Conservation (phyloP, 2,113 vertebrate genomes). For the Cebidichthys violaceus region DNA sequence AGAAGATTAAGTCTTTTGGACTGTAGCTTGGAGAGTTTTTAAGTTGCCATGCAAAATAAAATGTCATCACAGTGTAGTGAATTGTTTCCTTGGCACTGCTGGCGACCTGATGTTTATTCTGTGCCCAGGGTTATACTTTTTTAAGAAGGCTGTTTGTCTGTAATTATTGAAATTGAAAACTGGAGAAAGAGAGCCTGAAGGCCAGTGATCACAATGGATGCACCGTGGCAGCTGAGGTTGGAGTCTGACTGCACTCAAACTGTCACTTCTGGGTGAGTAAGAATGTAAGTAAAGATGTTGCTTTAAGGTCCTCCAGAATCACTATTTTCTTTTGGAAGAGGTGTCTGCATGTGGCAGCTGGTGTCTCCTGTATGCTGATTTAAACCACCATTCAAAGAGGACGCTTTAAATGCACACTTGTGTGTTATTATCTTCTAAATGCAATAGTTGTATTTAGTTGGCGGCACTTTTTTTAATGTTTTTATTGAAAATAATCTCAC, state of each 20-base stretch:
- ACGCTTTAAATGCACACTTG: not conserved
- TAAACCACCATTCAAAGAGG: not conserved
- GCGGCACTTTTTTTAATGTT: not conserved
- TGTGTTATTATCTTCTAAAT: not conserved
- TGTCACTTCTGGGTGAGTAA: constrained; percentile 12
- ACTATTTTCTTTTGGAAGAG: not conserved
- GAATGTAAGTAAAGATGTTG: constrained; percentile 22
- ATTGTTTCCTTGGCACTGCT: constrained; percentile 26
- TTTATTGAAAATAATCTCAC: not conserved
- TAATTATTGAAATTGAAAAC: constrained; percentile 55
- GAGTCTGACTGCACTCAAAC: constrained; percentile 20
- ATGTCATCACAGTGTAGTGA: constrained; percentile 12
- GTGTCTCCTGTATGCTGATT: constrained; percentile 1
- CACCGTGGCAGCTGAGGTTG: constrained; percentile 15
- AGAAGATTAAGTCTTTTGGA: not conserved
- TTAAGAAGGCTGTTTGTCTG: constrained; percentile 4
- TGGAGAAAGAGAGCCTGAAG: constrained; percentile 10
- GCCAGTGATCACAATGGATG: constrained; percentile 1
- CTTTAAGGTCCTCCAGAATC: constrained; percentile 4
- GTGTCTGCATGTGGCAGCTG: constrained; percentile 3
- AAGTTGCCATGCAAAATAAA: not conserved
- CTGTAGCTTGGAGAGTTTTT: not conserved
- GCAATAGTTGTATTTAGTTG: not conserved
- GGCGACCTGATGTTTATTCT: not conserved
- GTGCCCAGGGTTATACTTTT: constrained; percentile 8